Evolutionary conservation across 2,797 vertebrate species (phyloP).

Genomic region (Gadopsis marmoratus): DNA sequence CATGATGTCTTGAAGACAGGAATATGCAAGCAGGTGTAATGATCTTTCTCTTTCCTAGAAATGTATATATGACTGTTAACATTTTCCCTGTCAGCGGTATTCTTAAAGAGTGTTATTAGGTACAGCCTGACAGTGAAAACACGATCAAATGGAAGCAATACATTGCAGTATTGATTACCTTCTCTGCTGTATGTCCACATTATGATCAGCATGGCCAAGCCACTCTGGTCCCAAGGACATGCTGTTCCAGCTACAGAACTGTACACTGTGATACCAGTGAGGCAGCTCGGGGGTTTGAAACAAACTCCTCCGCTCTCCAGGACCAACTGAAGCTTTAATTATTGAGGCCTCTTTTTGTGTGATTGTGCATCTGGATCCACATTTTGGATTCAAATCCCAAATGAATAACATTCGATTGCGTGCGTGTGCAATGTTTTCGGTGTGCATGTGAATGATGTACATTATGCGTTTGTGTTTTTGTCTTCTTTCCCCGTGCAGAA

Average conservation of each 20-base stretch:
- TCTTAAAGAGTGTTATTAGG: slow-evolving; percentile 65
- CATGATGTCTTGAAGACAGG: slow-evolving; percentile 66
- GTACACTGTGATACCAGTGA: slow-evolving; percentile 82
- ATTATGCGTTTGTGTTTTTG: slow-evolving; percentile 41
- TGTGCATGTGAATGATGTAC: slow-evolving; percentile 54
- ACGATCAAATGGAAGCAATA: slow-evolving; percentile 79
- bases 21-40: slow-evolving; percentile 76
- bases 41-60: slow-evolving; percentile 50
- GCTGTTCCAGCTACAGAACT: slow-evolving; percentile 76
- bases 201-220: slow-evolving; percentile 68
- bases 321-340: slow-evolving; percentile 83
- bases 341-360: slow-evolving; percentile 64
- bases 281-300: slow-evolving; percentile 76
- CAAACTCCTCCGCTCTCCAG: slow-evolving; percentile 71
- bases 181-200: slow-evolving; percentile 54
- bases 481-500: slow-evolving; percentile 61
- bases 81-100: slow-evolving; percentile 60
- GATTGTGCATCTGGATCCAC: slow-evolving; percentile 56
- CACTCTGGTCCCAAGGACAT: slow-evolving; percentile 59
- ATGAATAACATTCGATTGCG: slow-evolving; percentile 50
- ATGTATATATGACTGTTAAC: slow-evolving; percentile 72
- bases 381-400: slow-evolving; percentile 60
- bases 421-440: slow-evolving; percentile 35
- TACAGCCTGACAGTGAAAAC: slow-evolving; percentile 48
- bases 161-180: slow-evolving; percentile 71